Percentiles rank a stretch among this genome's conserved stretches.
Evolutionary conservation across 1,140 invertebrate species (phyloP).

Genomic region (Amphibalanus amphitrite): DNA sequence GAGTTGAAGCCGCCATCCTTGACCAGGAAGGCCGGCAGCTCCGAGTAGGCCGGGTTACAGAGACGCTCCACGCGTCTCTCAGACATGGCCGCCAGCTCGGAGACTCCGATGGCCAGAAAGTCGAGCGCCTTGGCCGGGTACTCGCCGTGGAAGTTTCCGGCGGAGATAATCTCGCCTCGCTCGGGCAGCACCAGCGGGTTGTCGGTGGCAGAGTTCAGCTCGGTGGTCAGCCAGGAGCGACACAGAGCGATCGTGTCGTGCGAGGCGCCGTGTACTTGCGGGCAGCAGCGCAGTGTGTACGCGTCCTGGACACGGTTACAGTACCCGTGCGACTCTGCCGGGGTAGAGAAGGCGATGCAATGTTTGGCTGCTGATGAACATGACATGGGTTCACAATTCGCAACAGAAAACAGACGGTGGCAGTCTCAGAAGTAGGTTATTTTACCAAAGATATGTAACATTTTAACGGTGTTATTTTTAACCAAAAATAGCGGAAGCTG

Average conservation of each 20-base stretch:
- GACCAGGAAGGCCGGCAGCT: conserved; percentile 48
- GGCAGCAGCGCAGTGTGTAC: conserved; percentile 51
- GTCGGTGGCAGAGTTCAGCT: conserved; percentile 56
- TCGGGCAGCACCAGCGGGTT: conserved; percentile 57
- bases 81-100: conserved; percentile 53
- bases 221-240: conserved; percentile 38
- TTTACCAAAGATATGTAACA: no score
- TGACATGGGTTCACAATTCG: no score
- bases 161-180: conserved; percentile 46
- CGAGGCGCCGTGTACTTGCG: conserved; percentile 45
- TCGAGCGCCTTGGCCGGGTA: conserved; percentile 57
- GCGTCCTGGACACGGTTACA: conserved; percentile 55
- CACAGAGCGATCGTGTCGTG: conserved; percentile 55
- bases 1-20: conserved; percentile 53
- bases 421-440: no score
- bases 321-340: conserved; percentile 45
- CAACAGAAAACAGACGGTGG: no score
- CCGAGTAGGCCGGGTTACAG: conserved; percentile 48
- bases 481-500: no score
- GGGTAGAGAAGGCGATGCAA: background rate
- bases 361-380: no score
- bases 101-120: conserved; percentile 52
- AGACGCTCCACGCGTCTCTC: conserved; percentile 49
- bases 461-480: no score
- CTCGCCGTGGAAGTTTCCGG: conserved; percentile 52